Base-by-base conservation (phyloP, 2,888 invertebrate species). In the Oligia strigilis region DNA sequence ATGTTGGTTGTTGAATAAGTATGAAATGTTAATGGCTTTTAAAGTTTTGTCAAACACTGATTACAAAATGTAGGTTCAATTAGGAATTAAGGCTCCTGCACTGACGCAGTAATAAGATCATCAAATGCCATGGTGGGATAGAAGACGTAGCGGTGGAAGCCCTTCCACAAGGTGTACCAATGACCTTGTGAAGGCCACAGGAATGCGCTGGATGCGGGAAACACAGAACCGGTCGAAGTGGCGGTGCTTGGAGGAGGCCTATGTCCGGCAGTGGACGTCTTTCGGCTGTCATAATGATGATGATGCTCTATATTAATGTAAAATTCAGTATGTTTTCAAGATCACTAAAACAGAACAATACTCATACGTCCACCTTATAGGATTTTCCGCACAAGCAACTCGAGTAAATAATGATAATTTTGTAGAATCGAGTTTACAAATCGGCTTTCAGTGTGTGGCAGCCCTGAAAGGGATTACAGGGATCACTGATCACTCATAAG, bases 401-500 rank as follows among this genome's bases (percentile, higher is more conserved):
- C 67, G 17, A 81, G 80, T 78, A 84, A 86, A 83, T 84, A 86
- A 82, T 73, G 43, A 82, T 84, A 80, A 84, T 81, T 81, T 78
- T 66, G 75, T 74, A 78, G 72, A 81, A 75, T 72, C 72, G 46
- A 87, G 84, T 86, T 80, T 87, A 85, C 86, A 88, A 87, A 88
- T 87, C 82, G 77, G 86, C 81, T 87, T 83, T 80, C 64, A 82
- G 58, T 80, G 69, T 78, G 77, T 76, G 81, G 69, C 88, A 85
- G 77, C 88, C 89, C 91, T 89, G 82, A 9, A 72, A 23, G 52
- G 87, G 86, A 88, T 90, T 87, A 89, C 85, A 82, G 78, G 87
- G 88, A 88, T 89, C 82, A 80, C 74, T 86, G 90, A 90, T 91
- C 85, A 81, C 72, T 74, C 83, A 86, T 91, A 90, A 90, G 89